phyloP scores from a whole-genome alignment of 1,140 invertebrate species.

The Trachelipus rathkii region DNA sequence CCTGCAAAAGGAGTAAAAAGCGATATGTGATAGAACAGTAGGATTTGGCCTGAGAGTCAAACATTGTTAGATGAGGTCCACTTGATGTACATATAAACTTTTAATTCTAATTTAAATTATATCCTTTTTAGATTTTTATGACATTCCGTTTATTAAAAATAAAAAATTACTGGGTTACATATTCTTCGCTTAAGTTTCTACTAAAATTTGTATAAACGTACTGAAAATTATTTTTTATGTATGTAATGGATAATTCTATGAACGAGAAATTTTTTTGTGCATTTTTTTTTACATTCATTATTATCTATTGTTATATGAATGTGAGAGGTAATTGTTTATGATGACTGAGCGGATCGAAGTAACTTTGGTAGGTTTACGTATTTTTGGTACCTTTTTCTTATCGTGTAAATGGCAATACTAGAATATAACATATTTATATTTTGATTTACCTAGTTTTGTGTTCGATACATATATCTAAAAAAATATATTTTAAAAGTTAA shows the following conservation, averaged over 20 bases:
- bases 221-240: neutral
- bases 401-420: conserved; percentile 7
- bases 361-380: too few relatives aligned
- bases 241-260: neutral
- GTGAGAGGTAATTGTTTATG: neutral
- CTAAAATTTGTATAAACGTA: neutral
- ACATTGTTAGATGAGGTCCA: conserved; percentile 9
- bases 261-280: neutral
- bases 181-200: neutral
- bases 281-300: neutral
- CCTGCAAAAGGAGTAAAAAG: conserved; percentile 23
- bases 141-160: neutral
- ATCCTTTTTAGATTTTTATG: neutral
- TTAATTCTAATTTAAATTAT: neutral
- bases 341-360: too few relatives aligned
- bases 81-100: neutral
- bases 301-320: neutral
- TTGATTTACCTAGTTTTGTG: neutral
- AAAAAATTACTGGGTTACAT: neutral
- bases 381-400: neutral
- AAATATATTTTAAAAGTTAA: too few relatives aligned
- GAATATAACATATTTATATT: neutral
- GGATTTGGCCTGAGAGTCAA: neutral
- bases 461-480: neutral
- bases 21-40: conserved; percentile 28